A percentile compares a stretch with the other conserved stretches of the same genome.
Evolutionary conservation across 2,888 invertebrate species (phyloP).

Genomic region (Alcis repandata): DNA sequence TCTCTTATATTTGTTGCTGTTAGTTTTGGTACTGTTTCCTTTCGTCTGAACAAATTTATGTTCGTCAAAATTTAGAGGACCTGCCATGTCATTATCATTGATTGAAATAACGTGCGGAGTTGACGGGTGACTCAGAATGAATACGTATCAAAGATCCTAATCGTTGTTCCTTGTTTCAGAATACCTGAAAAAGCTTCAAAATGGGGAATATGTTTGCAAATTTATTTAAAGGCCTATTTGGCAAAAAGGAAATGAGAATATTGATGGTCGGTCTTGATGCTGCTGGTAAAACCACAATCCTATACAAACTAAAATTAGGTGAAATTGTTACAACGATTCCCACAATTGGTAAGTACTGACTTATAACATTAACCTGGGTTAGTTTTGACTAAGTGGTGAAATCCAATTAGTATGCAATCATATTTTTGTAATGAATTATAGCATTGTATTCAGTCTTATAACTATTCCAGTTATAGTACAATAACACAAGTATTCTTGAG

Average conservation of each 20-base stretch:
- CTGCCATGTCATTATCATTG: constrained; percentile 86
- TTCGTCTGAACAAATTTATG: constrained; percentile 51
- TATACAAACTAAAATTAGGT: constrained; percentile 99
- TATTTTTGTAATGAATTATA: constrained; percentile 16
- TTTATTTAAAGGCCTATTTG: constrained; percentile 99
- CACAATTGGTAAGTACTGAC: constrained; percentile 94
- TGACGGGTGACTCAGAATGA: constrained; percentile 81
- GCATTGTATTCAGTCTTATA: constrained; percentile 12
- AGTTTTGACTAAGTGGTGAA: background rate
- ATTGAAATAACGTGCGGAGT: constrained; percentile 77
- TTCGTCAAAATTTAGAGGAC: constrained; percentile 64
- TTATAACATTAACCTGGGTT: background rate
- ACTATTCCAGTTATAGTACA: background rate
- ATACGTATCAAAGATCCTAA: constrained; percentile 57
- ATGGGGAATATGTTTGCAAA: constrained; percentile 99
- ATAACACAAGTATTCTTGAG: constrained; percentile 5
- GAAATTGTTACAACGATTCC: constrained; percentile 99
- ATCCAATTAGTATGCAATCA: background rate
- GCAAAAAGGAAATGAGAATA: constrained; percentile 99
- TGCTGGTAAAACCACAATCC: constrained; percentile 99
- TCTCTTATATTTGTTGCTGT: constrained; percentile 4
- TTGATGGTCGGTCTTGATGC: constrained; percentile 99
- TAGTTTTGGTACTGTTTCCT: constrained; percentile 10
- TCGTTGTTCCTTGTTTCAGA: constrained; percentile 78
- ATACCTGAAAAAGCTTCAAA: constrained; percentile 85